Evolutionary conservation across 2,797 vertebrate genomes (phyloP), one percentile per base, ranked within the genome.

Genomic region (Coranthus polyacanthus): DNA sequence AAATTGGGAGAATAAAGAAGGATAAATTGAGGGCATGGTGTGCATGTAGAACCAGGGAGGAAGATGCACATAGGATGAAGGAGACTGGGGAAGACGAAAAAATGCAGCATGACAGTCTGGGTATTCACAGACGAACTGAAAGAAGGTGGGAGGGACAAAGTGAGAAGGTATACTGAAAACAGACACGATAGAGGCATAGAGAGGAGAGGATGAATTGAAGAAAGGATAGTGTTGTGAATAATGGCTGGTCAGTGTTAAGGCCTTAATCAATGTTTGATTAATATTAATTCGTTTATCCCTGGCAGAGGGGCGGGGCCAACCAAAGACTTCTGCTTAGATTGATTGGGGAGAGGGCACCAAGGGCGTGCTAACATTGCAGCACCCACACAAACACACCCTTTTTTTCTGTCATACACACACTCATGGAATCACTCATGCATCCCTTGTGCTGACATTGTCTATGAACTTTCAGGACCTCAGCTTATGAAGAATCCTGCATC

Each of bases 241-340:
- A 92, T 90, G 85, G 78, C 82, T 61, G 77, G 32, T 84, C 83
- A 68, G 74, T 82, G 78, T 89, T 90, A 85, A 88, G 80, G 81
- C 85, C 81, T 88, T 92, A 92, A 94, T 93, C 92, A 87, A 94
- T 93, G 88, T 85, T 89, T 91, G 90, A 94, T 94, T 92, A 93
- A 93, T 93, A 92, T 92, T 91, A 90, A 94, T 93, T 90, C 45
- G 37, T 86, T 89, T 85, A 81, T 67, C 79, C 61, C 72, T 69
- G 64, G 67, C 75, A 85, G 80, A 68, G 86, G 85, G 89, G 86
- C 63, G 82, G 80, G 79, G 82, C 81, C 81, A 90, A 89, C 77
- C 78, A 60, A 86, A 84, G 84, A 86, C 85, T 88, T 91, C 86
- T 87, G 45, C 84, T 77, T 53, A 81, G 88, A 94, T 94, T 92